Percentiles rank a stretch among this genome's conserved stretches.
phyloP scores from a whole-genome alignment of 2,888 invertebrate species.

The Choreutis nemorana region DNA sequence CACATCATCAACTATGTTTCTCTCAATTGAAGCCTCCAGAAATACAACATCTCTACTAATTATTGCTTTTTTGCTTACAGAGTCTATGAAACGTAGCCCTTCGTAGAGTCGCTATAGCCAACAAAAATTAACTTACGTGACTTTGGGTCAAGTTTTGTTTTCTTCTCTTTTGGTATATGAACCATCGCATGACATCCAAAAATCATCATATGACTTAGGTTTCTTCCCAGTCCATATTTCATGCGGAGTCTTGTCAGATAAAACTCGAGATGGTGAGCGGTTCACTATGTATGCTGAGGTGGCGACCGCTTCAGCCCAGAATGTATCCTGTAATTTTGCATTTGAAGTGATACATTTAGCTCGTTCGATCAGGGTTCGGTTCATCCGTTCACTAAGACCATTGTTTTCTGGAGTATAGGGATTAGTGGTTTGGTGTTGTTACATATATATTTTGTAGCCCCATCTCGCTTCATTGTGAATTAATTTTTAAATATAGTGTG shows the following conservation, averaged over 20 bases:
- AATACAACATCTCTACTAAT: slow-evolving; percentile 9
- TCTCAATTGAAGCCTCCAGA: too few relatives aligned
- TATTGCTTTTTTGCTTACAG: too few relatives aligned
- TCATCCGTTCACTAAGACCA: slow-evolving; percentile 21
- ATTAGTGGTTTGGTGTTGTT: slow-evolving; percentile 14
- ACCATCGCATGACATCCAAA: slow-evolving; percentile 26
- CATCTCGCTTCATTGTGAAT: too few relatives aligned
- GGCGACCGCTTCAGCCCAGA: slow-evolving; percentile 14
- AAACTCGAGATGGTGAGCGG: slow-evolving; percentile 6
- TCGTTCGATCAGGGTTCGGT: slow-evolving; percentile 13
- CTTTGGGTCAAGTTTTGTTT: slow-evolving; percentile 23
- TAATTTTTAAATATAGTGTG: too few relatives aligned
- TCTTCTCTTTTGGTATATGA: slow-evolving; percentile 25
- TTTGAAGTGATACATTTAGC: slow-evolving; percentile 14
- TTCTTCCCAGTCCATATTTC: slow-evolving; percentile 21
- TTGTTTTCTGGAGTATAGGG: slow-evolving; percentile 24
- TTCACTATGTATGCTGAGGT: slow-evolving; percentile 12
- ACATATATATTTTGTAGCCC: too few relatives aligned
- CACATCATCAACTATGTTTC: too few relatives aligned
- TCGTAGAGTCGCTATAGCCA: slow-evolving; percentile 20
- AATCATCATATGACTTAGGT: slow-evolving; percentile 19
- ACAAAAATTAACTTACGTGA: slow-evolving; percentile 16
- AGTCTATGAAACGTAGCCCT: slow-evolving; percentile 11
- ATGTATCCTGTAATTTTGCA: slow-evolving; percentile 9
- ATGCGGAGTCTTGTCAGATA: slow-evolving; percentile 5